These are phyloP conservation scores for Thymelicus acteon DNA, from an alignment of 2,888 invertebrate species.

Conservation along the genomic window DNA sequence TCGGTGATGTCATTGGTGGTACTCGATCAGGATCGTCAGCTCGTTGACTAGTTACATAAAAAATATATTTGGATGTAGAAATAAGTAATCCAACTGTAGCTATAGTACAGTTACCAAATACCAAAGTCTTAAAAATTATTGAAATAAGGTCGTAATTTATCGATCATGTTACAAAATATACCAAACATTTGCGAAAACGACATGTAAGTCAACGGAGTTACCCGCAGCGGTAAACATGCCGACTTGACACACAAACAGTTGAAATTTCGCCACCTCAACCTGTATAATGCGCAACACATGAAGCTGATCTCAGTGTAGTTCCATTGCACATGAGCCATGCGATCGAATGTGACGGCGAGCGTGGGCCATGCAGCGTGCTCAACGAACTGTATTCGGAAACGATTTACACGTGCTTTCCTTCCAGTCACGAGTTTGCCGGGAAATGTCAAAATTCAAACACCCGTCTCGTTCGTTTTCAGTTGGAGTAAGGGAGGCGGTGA, in stretches of 20 bases:
- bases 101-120: background rate
- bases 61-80: too few relatives aligned
- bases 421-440: slow-evolving; percentile 9
- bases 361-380: slow-evolving; percentile 1
- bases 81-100: background rate
- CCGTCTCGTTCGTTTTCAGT: slow-evolving; percentile 39
- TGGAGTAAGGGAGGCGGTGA: slow-evolving; percentile 36
- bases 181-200: slow-evolving; percentile 22
- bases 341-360: slow-evolving; percentile 14
- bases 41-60: too few relatives aligned
- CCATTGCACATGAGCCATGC: slow-evolving; percentile 28
- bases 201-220: slow-evolving; percentile 15
- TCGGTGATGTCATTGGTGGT: too few relatives aligned
- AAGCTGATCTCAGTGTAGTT: slow-evolving; percentile 34
- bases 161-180: slow-evolving; percentile 13
- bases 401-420: slow-evolving; percentile 11
- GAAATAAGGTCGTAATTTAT: slow-evolving; percentile 3
- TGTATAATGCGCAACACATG: slow-evolving; percentile 33
- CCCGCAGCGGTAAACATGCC: slow-evolving; percentile 24
- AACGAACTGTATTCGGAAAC: slow-evolving; percentile 10
- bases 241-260: slow-evolving; percentile 35
- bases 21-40: too few relatives aligned
- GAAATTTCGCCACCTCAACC: slow-evolving; percentile 31
- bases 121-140: background rate
- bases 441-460: slow-evolving; percentile 2